Conservation (phyloP, 35 echinoderm and acorn worm genomes). For the Chiridota heheva region DNA sequence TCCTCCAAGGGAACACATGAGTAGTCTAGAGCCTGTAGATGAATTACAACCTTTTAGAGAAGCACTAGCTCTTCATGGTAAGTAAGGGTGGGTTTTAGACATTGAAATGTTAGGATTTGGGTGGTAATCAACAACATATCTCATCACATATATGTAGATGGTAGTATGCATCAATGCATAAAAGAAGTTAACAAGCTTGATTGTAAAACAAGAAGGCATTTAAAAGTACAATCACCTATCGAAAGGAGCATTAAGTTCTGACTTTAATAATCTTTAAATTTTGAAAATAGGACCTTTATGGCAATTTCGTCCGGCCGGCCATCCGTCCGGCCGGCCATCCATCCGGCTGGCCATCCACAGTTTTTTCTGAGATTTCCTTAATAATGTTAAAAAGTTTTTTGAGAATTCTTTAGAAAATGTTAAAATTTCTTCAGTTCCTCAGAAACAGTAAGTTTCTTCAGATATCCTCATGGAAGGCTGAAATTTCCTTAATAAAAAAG, state of each 20-base stretch:
- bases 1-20: slow-evolving; percentile 55
- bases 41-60: slow-evolving; percentile 91
- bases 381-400: no score
- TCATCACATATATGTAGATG: background rate
- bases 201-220: background rate
- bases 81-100: background rate
- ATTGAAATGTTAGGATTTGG: background rate
- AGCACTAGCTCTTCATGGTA: slow-evolving; percentile 94
- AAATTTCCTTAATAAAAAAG: no score
- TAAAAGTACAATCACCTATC: background rate
- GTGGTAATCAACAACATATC: background rate
- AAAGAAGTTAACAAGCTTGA: background rate
- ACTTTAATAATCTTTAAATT: no score
- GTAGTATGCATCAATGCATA: background rate
- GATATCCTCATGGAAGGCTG: no score
- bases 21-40: slow-evolving; percentile 49
- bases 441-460: no score
- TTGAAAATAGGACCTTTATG: no score
- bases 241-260: background rate
- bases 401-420: no score
- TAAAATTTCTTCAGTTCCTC: no score
- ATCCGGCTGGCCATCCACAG: no score
- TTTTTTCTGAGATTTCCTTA: no score
- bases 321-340: no score
- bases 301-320: no score